Evolutionary conservation across 2,888 invertebrate genomes (phyloP), one percentile per base, ranked within the genome.

Genomic region (Miltochrista miniata): DNA sequence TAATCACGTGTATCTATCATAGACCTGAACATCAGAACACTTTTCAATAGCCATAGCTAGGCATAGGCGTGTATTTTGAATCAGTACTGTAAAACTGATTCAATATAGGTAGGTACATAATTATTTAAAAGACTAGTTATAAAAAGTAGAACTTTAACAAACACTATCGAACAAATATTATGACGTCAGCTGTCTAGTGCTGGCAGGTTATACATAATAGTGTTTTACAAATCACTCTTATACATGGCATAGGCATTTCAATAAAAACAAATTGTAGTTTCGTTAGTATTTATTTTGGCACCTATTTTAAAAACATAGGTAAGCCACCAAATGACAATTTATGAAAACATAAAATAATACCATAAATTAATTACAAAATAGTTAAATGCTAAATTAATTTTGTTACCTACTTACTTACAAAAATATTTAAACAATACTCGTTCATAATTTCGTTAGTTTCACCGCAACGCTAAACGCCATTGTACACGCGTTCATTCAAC

Each of bases 201-300:
- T n/a, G n/a, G n/a, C n/a, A n/a, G n/a, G n/a, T n/a, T n/a, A n/a
- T n/a, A n/a, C n/a, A n/a, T n/a, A n/a, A n/a, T n/a, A n/a, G n/a
- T n/a, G n/a, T n/a, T n/a, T n/a, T n/a, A n/a, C n/a, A n/a, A n/a
- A n/a, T n/a, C n/a, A n/a, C n/a, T n/a, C n/a, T n/a, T n/a, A 14
- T 36, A 15, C 0, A 10, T 14, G 10, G 14, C 1, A 36, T 24
- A 10, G 36, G 36, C 10, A 36, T 36, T 14, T 9, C 10, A 14
- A 36, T 13, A 13, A 36, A 14, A 36, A 36, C 14, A 36, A 14
- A 9, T 13, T 45, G 43, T 15, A 9, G 50, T 38, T 56, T 42
- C 49, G 45, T 54, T 39, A 58, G 54, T 61, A 61, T 57, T 66
- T 64, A 51, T 65, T 73, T 77, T 69, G 67, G 66, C 67, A 66